Conservation (phyloP, 2,113 vertebrate species). For the Shinisaurus crocodilurus region DNA sequence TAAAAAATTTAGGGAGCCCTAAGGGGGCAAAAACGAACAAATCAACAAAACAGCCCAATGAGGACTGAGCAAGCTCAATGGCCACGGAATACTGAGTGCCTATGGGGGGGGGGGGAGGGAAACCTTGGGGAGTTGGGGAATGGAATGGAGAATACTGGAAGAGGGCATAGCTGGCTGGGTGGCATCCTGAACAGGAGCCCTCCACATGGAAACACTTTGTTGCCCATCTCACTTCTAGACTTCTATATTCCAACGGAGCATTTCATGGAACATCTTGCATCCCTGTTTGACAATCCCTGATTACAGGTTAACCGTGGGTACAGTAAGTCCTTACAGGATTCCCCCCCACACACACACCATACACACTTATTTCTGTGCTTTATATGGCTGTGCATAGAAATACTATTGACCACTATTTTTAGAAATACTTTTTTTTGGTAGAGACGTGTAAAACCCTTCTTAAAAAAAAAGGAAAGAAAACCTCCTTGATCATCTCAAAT, state of each 20-base stretch:
- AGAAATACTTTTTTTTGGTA: neutral
- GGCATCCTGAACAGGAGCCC: neutral
- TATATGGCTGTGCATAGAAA: constrained; percentile 30
- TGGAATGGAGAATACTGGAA: neutral
- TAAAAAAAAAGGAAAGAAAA: too few species aligned
- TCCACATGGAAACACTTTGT: neutral
- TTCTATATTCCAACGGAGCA: constrained; percentile 63
- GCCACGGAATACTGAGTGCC: neutral
- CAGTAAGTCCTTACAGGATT: constrained; percentile 32
- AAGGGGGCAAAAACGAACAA: neutral
- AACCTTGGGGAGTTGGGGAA: neutral
- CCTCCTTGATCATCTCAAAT: neutral
- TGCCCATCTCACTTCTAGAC: neutral
- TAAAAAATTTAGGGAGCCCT: too few species aligned
- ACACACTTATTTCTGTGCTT: neutral
- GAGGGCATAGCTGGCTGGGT: neutral
- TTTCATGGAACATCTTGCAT: constrained; percentile 65
- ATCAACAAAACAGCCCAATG: neutral
- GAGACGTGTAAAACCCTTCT: neutral
- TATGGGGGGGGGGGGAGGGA: neutral
- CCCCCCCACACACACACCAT: neutral
- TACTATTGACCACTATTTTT: constrained; percentile 2
- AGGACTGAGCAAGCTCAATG: neutral
- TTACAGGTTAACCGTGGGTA: constrained; percentile 66
- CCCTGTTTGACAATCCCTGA: constrained; percentile 58